Percentiles rank a stretch among this genome's conserved stretches.
These are phyloP conservation scores for Eupithecia abbreviata DNA, from an alignment of 2,888 invertebrate genomes.

Conservation along the genomic window DNA sequence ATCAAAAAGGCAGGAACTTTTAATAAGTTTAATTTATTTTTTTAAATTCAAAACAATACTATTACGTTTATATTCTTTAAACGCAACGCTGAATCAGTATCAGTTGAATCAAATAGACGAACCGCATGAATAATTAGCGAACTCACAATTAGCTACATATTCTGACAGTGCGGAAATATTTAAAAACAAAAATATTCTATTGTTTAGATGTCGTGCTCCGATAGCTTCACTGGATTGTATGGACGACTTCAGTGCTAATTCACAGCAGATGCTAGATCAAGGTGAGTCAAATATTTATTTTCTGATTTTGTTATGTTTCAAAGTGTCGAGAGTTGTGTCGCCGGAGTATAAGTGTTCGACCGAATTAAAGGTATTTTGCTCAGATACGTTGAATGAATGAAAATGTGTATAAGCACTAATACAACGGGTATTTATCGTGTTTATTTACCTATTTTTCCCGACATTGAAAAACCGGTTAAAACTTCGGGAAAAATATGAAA, in stretches of 20 bases:
- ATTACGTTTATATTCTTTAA: background rate
- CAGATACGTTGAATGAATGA: background rate
- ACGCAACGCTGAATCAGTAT: background rate
- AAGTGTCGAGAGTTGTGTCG: background rate
- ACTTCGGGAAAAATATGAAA: too few species aligned
- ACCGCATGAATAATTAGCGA: background rate
- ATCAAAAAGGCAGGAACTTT: background rate
- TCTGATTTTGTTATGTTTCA: slow-evolving; percentile 6
- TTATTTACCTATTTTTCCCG: too few species aligned
- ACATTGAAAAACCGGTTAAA: too few species aligned
- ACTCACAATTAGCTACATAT: background rate
- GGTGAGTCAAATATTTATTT: slow-evolving; percentile 57
- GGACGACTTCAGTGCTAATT: slow-evolving; percentile 93
- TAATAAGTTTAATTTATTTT: background rate
- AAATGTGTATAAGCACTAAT: background rate
- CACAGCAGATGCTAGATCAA: slow-evolving; percentile 82
- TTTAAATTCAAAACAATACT: background rate
- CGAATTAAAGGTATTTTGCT: background rate
- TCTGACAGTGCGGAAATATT: slow-evolving; percentile 20
- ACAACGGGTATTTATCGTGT: too few species aligned
- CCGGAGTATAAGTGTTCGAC: background rate
- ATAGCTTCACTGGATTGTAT: slow-evolving; percentile 96
- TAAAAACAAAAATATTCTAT: slow-evolving; percentile 49
- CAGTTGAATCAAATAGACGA: background rate
- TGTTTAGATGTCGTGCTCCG: slow-evolving; percentile 91